Evolutionary conservation across 1,140 invertebrate genomes (phyloP).

Genomic region (Trissolcus basalis): DNA sequence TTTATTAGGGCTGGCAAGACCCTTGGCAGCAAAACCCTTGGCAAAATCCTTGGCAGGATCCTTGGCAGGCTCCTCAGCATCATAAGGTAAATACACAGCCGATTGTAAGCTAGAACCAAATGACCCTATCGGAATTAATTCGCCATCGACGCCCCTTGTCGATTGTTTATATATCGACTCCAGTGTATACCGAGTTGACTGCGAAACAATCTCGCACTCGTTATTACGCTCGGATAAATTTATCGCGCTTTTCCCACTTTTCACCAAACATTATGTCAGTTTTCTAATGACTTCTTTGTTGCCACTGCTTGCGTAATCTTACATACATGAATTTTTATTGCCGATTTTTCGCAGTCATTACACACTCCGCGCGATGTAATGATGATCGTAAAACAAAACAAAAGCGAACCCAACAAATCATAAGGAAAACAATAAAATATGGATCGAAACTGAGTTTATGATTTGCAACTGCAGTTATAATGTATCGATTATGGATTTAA

Average conservation of each 20-base stretch:
- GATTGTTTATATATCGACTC: too few relatives aligned
- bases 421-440: background rate
- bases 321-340: too few relatives aligned
- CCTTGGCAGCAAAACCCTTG: slow-evolving; percentile 48
- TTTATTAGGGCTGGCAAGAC: slow-evolving; percentile 54
- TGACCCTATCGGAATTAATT: slow-evolving; percentile 13
- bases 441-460: background rate
- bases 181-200: too few relatives aligned
- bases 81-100: slow-evolving; percentile 43
- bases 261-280: slow-evolving; percentile 6
- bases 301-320: background rate
- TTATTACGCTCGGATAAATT: background rate
- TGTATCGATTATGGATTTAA: background rate
- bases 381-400: too few relatives aligned
- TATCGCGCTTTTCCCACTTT: slow-evolving; percentile 12
- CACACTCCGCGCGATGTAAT: too few relatives aligned
- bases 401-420: background rate
- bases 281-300: slow-evolving; percentile 22
- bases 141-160: background rate
- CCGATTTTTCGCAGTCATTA: too few relatives aligned
- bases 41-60: slow-evolving; percentile 62
- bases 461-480: background rate
- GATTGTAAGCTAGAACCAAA: too few relatives aligned
- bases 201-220: too few relatives aligned
- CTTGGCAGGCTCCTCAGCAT: slow-evolving; percentile 59